Conservation (phyloP, 2,113 vertebrate species). For the Telmatochromis brichardi region DNA sequence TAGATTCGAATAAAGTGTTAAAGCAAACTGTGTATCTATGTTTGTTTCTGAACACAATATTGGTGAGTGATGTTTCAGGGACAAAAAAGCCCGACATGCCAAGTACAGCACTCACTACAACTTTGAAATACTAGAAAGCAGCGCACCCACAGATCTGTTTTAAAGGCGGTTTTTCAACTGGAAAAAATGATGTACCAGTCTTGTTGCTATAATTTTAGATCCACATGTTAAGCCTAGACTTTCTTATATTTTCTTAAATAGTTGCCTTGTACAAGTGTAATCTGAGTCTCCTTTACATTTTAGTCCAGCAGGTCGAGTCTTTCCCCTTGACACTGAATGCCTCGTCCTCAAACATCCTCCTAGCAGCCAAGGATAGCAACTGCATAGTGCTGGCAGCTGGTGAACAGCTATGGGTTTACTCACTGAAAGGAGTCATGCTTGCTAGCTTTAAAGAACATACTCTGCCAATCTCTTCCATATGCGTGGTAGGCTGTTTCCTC, state of each 20-base stretch:
- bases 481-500: constrained; percentile 70
- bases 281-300: background rate
- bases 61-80: background rate
- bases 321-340: constrained; percentile 37
- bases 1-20: background rate
- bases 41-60: background rate
- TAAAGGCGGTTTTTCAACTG: background rate
- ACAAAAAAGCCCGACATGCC: background rate
- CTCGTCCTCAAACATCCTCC: constrained; percentile 28
- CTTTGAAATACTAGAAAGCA: background rate
- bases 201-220: background rate
- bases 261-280: background rate
- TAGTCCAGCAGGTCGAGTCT: constrained; percentile 69
- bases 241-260: background rate
- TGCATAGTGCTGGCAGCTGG: constrained; percentile 55
- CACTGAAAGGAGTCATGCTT: constrained; percentile 68
- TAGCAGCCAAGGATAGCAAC: constrained; percentile 64
- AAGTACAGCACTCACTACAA: background rate
- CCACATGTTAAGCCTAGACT: background rate
- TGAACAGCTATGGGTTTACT: constrained; percentile 57
- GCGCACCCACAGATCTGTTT: background rate
- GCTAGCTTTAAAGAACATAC: constrained; percentile 76
- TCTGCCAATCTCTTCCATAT: constrained; percentile 67
- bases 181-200: background rate
- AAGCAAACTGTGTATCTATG: background rate